Conservation (phyloP, 2,113 vertebrate species). For the Camarhynchus parvulus region DNA sequence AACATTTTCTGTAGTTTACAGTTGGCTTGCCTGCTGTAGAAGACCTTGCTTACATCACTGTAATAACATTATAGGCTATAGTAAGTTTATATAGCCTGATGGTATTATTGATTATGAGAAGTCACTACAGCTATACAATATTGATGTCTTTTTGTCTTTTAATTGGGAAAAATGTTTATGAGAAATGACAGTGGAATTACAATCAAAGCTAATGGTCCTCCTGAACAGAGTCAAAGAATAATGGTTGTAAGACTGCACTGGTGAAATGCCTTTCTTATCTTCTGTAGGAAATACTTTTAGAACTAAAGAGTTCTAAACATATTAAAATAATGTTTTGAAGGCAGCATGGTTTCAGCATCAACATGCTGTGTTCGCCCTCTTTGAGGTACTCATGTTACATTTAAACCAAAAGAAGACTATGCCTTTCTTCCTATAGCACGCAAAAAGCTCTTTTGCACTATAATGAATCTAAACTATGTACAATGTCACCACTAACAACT, state of each 20-base stretch:
- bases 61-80: background rate
- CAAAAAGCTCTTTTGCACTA: background rate
- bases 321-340: background rate
- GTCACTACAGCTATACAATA: background rate
- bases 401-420: background rate
- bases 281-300: background rate
- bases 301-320: background rate
- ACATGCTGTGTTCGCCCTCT: background rate
- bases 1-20: background rate
- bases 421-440: background rate
- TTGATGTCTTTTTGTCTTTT: background rate
- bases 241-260: background rate
- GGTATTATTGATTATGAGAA: background rate
- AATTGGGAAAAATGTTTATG: background rate
- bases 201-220: background rate
- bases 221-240: background rate
- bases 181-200: background rate
- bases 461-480: background rate
- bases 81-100: background rate
- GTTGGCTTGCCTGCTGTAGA: background rate
- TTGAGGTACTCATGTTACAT: background rate
- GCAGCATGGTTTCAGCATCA: background rate
- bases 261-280: background rate
- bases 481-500: background rate
- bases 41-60: background rate